phyloP scores from a whole-genome alignment of 2,888 invertebrate genomes.

The Thecophora atra region DNA sequence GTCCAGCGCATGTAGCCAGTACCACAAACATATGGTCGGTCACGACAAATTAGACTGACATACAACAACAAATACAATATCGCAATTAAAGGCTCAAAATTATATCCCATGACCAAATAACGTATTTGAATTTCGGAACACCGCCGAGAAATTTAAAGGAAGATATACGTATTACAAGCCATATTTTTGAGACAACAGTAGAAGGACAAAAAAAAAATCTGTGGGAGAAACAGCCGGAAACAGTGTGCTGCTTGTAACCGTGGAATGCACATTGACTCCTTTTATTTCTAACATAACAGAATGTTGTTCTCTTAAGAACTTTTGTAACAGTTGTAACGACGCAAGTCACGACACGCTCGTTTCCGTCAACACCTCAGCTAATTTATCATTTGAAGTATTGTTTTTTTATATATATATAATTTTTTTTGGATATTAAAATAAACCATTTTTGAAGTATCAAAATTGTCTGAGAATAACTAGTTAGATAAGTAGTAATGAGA shows the following conservation, averaged over 20 bases:
- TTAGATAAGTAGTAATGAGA: no score
- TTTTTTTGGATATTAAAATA: no score
- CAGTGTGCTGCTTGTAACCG: slow-evolving; percentile 16
- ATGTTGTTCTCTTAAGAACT: slow-evolving; percentile 8
- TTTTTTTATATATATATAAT: no score
- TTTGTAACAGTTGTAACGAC: no score
- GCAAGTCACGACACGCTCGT: no score
- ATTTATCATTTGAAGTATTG: no score
- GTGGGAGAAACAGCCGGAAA: neutral
- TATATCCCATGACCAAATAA: slow-evolving; percentile 18
- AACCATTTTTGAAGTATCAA: no score
- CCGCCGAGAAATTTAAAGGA: neutral
- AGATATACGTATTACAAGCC: slow-evolving; percentile 15
- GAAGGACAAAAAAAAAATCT: neutral
- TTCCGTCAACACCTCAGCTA: no score
- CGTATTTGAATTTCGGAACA: slow-evolving; percentile 11
- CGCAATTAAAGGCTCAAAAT: slow-evolving; percentile 23
- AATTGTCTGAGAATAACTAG: no score
- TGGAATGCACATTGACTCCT: slow-evolving; percentile 7
- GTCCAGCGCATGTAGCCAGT: slow-evolving; percentile 20
- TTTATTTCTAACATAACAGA: slow-evolving; percentile 7
- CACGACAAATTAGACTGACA: slow-evolving; percentile 25
- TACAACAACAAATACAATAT: slow-evolving; percentile 27
- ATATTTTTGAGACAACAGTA: neutral
- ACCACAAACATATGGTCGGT: slow-evolving; percentile 23